phyloP scores from a whole-genome alignment of 2,888 invertebrate species.

The Choristoneura rosaceana region DNA sequence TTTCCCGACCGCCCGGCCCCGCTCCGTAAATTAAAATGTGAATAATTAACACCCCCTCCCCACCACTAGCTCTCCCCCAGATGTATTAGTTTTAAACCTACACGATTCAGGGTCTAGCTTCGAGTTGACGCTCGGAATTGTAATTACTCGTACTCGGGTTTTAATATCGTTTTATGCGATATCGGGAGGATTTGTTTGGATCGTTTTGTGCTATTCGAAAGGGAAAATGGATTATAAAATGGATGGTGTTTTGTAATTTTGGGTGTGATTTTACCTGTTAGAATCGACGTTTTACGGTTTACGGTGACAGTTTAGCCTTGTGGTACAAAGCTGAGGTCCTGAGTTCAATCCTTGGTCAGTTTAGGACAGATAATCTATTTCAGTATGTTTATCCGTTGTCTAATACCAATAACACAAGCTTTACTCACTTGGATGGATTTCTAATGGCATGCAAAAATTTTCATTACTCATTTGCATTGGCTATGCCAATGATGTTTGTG shows the following conservation, averaged over 20 bases:
- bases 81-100: constrained; percentile 46
- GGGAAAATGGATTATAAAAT: constrained; percentile 23
- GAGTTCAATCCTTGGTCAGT: too few relatives aligned
- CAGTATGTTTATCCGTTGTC: too few relatives aligned
- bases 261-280: too few relatives aligned
- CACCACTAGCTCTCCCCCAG: constrained; percentile 38
- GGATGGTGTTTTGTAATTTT: constrained; percentile 1
- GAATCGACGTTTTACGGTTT: too few relatives aligned
- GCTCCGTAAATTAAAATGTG: constrained; percentile 52
- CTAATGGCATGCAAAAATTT: too few relatives aligned
- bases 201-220: constrained; percentile 11
- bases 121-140: constrained; percentile 31
- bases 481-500: too few relatives aligned
- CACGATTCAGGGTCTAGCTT: constrained; percentile 7
- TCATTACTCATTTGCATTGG: too few relatives aligned
- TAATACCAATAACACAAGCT: too few relatives aligned
- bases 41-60: constrained; percentile 48
- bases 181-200: constrained; percentile 21
- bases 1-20: constrained; percentile 41
- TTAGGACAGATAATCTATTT: too few relatives aligned
- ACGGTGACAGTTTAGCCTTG: too few relatives aligned
- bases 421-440: too few relatives aligned
- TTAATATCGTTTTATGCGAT: constrained; percentile 30
- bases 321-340: too few relatives aligned
- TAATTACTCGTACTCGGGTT: constrained; percentile 27